Evolutionary conservation across 1,140 invertebrate genomes (phyloP).

Genomic region (Medauroidea extradentata): DNA sequence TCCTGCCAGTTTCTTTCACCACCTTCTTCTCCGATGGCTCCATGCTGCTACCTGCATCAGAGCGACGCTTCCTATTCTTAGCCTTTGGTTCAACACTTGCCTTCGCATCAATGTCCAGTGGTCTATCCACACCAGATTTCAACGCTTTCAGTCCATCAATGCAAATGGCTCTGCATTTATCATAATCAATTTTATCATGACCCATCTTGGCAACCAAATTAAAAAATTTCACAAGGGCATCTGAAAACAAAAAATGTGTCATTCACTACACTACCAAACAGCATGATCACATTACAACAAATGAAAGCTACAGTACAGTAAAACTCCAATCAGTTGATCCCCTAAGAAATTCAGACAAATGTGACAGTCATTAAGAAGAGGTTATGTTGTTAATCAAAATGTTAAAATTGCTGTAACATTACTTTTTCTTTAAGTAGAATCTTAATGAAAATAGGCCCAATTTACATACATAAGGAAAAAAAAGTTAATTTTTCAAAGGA

Average conservation of each 20-base stretch:
- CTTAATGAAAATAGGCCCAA: no score
- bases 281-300: no score
- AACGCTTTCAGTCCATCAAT: slow-evolving; percentile 49
- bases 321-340: no score
- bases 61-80: not conserved
- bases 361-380: no score
- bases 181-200: slow-evolving; percentile 69
- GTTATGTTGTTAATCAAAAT: no score
- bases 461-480: no score
- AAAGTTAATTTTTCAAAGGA: no score
- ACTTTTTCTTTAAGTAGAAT: no score
- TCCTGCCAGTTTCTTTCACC: no score
- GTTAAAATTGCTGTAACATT: no score
- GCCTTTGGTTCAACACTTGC: not conserved
- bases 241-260: slow-evolving; percentile 46
- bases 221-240: slow-evolving; percentile 59
- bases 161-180: slow-evolving; percentile 62
- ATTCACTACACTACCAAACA: not conserved
- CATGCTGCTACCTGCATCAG: not conserved
- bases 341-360: no score
- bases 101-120: slow-evolving; percentile 32
- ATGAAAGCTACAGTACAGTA: no score
- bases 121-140: slow-evolving; percentile 33
- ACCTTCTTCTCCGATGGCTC: not conserved
- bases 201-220: slow-evolving; percentile 63